phyloP scores from a whole-genome alignment of 2,113 vertebrate species.

The Leptocoma aspasia region DNA sequence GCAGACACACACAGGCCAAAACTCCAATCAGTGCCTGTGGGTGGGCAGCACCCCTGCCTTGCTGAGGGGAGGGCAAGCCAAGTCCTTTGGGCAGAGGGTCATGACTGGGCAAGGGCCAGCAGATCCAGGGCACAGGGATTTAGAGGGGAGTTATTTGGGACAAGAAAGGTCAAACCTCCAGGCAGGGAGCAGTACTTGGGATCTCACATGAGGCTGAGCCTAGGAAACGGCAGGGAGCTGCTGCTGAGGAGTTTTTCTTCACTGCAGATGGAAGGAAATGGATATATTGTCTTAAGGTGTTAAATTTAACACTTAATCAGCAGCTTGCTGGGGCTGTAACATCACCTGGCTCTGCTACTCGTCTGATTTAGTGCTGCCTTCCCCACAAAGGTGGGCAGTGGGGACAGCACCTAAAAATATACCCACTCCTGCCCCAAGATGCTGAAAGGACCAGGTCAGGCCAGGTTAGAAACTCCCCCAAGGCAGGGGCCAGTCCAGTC shows the following conservation, averaged over 20 bases:
- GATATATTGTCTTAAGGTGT: neutral
- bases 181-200: neutral
- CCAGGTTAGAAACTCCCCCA: fast-evolving
- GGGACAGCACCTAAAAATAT: neutral
- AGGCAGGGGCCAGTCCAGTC: fast-evolving
- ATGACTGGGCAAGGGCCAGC: fast-evolving
- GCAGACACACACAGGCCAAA: neutral
- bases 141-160: neutral
- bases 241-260: neutral
- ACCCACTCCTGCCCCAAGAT: neutral
- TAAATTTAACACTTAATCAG: slow-evolving; percentile 39
- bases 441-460: neutral
- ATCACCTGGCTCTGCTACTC: neutral
- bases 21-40: fast-evolving
- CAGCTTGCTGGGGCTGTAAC: neutral
- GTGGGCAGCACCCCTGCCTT: neutral
- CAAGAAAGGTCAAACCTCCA: neutral
- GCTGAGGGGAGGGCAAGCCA: neutral
- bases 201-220: neutral
- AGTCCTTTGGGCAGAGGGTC: neutral
- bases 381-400: neutral
- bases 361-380: neutral
- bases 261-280: neutral
- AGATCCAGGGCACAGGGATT: neutral
- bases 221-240: neutral